phyloP scores from a whole-genome alignment of 2,797 vertebrate species.

The Eulemur rubriventer region DNA sequence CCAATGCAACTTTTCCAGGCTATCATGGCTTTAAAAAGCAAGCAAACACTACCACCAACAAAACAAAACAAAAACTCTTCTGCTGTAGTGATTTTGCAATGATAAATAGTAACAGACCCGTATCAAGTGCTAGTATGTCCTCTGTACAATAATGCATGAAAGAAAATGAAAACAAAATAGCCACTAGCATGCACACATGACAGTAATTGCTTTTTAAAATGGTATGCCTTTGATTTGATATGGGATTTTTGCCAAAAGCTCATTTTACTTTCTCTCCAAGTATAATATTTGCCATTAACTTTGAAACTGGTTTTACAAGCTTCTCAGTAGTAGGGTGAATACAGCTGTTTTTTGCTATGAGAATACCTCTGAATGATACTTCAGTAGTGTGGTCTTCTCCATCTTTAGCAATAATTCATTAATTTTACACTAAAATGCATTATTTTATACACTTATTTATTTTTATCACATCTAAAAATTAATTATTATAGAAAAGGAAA shows the following conservation, averaged over 20 bases:
- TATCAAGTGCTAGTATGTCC: background rate
- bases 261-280: slow-evolving; percentile 75
- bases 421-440: slow-evolving; percentile 34
- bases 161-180: slow-evolving; percentile 58
- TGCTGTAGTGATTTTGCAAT: background rate
- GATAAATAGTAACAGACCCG: slow-evolving; percentile 30
- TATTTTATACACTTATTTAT: background rate
- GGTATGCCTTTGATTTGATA: slow-evolving; percentile 74
- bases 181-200: slow-evolving; percentile 33
- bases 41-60: background rate
- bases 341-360: slow-evolving; percentile 56
- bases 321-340: slow-evolving; percentile 38
- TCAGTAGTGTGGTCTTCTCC: background rate
- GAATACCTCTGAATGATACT: slow-evolving; percentile 12
- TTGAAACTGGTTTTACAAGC: slow-evolving; percentile 79
- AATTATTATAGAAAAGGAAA: slow-evolving; percentile 43
- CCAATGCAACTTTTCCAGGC: background rate
- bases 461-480: slow-evolving; percentile 40
- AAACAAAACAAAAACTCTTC: background rate
- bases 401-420: slow-evolving; percentile 47
- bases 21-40: slow-evolving; percentile 18
- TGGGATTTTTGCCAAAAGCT: slow-evolving; percentile 74
- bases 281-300: slow-evolving; percentile 76
- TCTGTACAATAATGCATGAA: slow-evolving; percentile 46
- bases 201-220: slow-evolving; percentile 75